These are phyloP conservation scores for Melanogrammus aeglefinus DNA, from an alignment of 2,797 vertebrate genomes.

Conservation along the genomic window DNA sequence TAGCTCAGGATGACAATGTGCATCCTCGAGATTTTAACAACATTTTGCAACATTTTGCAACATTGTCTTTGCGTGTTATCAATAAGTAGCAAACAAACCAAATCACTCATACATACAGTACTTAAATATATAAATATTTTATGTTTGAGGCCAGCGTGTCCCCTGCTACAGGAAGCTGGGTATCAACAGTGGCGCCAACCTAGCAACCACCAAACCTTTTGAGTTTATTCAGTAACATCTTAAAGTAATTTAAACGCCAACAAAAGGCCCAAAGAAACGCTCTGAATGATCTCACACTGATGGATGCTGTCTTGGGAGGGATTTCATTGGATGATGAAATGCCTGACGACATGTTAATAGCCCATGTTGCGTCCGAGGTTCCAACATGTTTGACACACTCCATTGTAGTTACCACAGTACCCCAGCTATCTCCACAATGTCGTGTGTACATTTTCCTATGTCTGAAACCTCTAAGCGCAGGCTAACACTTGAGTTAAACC, in stretches of 20 bases:
- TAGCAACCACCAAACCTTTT: constrained; percentile 4
- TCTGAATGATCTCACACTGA: constrained; percentile 4
- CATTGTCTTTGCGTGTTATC: not conserved
- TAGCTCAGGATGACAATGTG: not conserved
- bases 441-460: not conserved
- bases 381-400: not conserved
- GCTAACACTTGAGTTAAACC: not conserved
- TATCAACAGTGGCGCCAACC: constrained; percentile 5
- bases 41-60: no score
- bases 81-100: not conserved
- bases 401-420: not conserved
- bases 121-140: not conserved
- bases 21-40: not conserved
- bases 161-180: not conserved
- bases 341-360: constrained; percentile 1
- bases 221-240: not conserved
- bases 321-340: constrained; percentile 3
- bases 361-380: constrained; percentile 1
- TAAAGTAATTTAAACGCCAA: not conserved
- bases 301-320: not conserved
- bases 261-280: not conserved
- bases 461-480: not conserved
- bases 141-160: not conserved
- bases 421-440: not conserved
- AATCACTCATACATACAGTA: not conserved